Base-by-base conservation (phyloP, 2,797 vertebrate species). In the Phrynocephalus vlangalii region DNA sequence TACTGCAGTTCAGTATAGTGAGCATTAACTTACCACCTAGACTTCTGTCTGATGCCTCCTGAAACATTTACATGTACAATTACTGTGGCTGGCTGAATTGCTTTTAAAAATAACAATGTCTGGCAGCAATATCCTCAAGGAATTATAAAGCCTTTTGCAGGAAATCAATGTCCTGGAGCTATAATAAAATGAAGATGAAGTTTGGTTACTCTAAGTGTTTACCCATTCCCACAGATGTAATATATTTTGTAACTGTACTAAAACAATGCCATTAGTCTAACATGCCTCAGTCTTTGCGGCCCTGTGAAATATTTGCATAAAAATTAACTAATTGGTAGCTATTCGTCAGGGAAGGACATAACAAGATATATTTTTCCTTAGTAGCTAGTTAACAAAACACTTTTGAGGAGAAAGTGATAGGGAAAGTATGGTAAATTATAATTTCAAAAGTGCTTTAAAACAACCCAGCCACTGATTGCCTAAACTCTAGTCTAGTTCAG, bases 21-120 rank as follows among this genome's bases (percentile, higher is more conserved):
- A 88, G 66, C 86, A 91, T 86, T 90, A 91, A 66, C 48, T 92
- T 20, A 0, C 67, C 76, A 76, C 0, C 0, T 76, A 33, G 56
- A 83, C 90, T 93, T 91, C 92, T 89, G 82, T 84, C 88, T 92
- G 87, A 88, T 68, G 60, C 56, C 87, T 93, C 75, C 75, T 75
- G 79, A 90, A 92, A 91, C 90, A 87, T 89, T 92, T 76, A 92
- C 60, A 80, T 91, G 82, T 78, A 88, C n/a, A 87, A 6, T 85
- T 91, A 90, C 85, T 82, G 16, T 50, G 89, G 76, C 66, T 90
- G 85, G 84, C 88, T 91, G 80, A 75, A 87, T 73, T 89, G 66
- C 83, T 94, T 92, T 94, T 91, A 83, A 93, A 79, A 94, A 86
- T 92, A 94, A 93, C 79, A 87, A 92, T 86, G 72, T 87, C 94